A percentile compares a stretch with the other conserved stretches of the same genome.
These are phyloP conservation scores for Helicoverpa assulta DNA, from an alignment of 2,888 invertebrate genomes.

Conservation along the genomic window DNA sequence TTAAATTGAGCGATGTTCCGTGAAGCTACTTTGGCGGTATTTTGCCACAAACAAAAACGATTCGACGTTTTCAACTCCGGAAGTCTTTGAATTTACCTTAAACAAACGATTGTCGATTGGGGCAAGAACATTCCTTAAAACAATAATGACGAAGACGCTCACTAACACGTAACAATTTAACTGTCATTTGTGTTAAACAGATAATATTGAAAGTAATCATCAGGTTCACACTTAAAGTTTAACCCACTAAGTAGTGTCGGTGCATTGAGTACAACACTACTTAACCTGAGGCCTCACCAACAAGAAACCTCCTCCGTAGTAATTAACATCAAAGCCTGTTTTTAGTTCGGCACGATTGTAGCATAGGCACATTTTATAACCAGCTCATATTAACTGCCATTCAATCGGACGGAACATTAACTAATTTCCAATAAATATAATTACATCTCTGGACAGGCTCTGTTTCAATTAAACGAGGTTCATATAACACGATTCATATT, in stretches of 20 bases:
- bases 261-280: constrained; percentile 14
- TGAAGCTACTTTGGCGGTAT: constrained; percentile 41
- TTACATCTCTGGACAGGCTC: constrained; percentile 10
- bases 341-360: constrained; percentile 21
- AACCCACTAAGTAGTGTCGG: constrained; percentile 4
- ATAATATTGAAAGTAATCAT: constrained; percentile 23
- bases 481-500: constrained; percentile 2
- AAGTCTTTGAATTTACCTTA: constrained; percentile 43
- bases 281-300: constrained; percentile 12
- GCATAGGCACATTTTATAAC: constrained; percentile 36
- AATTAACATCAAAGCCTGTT: constrained; percentile 33
- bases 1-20: constrained; percentile 50
- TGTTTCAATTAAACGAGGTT: constrained; percentile 24
- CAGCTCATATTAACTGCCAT: constrained; percentile 31
- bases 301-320: constrained; percentile 20
- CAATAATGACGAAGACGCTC: constrained; percentile 25
- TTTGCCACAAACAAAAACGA: constrained; percentile 50
- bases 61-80: constrained; percentile 45
- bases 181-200: constrained; percentile 39
- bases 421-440: constrained; percentile 41
- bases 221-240: constrained; percentile 19
- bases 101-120: constrained; percentile 34
- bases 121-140: constrained; percentile 24
- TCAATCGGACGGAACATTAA: constrained; percentile 23
- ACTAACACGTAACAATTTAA: constrained; percentile 30